Conservation (phyloP, 2,888 invertebrate species). For the Lochmaea capreae region DNA sequence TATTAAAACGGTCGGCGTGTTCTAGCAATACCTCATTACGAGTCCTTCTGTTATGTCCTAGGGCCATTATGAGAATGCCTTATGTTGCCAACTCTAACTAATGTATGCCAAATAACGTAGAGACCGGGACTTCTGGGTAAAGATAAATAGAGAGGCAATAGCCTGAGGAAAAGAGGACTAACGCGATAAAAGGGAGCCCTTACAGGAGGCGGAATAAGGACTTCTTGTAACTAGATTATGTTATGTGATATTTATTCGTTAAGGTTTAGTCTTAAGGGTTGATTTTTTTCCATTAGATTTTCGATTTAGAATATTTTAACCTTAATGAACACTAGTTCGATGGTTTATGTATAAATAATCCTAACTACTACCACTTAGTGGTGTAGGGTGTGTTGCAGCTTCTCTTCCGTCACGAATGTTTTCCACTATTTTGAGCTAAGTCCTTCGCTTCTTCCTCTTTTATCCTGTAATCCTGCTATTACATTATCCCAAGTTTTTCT, state of each 20-base stretch:
- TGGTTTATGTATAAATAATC: too few species aligned
- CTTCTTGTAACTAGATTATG: slow-evolving; percentile 63
- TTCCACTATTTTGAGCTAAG: too few species aligned
- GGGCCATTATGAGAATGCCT: slow-evolving; percentile 59
- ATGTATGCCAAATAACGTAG: slow-evolving; percentile 60
- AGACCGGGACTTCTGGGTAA: slow-evolving; percentile 58
- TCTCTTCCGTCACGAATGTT: too few species aligned
- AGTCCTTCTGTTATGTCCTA: slow-evolving; percentile 58
- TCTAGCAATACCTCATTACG: slow-evolving; percentile 60
- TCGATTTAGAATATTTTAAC: background rate
- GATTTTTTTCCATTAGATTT: background rate
- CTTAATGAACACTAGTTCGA: too few species aligned
- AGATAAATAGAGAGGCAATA: slow-evolving; percentile 65
- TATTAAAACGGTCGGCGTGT: slow-evolving; percentile 29
- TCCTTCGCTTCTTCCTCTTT: too few species aligned
- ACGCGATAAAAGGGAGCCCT: slow-evolving; percentile 64
- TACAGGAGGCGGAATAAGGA: slow-evolving; percentile 53
- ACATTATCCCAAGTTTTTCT: too few species aligned
- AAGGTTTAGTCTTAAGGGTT: slow-evolving; percentile 18
- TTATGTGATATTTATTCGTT: slow-evolving; percentile 56
- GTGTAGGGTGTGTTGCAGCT: too few species aligned
- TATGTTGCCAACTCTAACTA: slow-evolving; percentile 62
- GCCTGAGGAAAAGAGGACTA: slow-evolving; percentile 63
- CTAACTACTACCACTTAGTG: too few species aligned
- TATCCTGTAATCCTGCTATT: too few species aligned